Evolutionary conservation across 2,113 vertebrate species (phyloP), one percentile per base, ranked within the genome.

Genomic region (Amazona guildingii): DNA sequence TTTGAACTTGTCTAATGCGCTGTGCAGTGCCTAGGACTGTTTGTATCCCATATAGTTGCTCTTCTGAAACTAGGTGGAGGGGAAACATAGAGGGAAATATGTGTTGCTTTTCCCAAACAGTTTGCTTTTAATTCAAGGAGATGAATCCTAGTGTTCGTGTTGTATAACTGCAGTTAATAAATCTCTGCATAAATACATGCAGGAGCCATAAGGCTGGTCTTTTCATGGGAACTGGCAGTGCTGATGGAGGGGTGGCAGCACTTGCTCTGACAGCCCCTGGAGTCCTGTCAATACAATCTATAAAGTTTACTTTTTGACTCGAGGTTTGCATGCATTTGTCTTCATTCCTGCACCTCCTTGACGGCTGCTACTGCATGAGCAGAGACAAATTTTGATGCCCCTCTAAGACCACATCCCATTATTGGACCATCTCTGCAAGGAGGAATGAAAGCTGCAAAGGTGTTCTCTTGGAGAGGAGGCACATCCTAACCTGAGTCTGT

Each of bases 101-200:
- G 4, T 78, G 35, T 67, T 51, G 43, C 68, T 54, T 88, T 95
- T 95, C 83, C 91, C 66, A 68, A 83, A 81, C 19, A 72, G 86
- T 87, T 96, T 92, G 91, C n/a, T 91, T 96, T 89, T 82, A 89
- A 87, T 91, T 90, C 54, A 44, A 96, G 93, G 94, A 95, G 78
- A 52, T 88, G 46, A 91, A 91, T 89, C 73, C 74, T 63, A 83
- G 85, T 84, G 77, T 91, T 92, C 3, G 5, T 88, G 59, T 95
- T 94, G 75, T 94, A 2, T 91, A 94, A 87, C 81, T 89, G 77
- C 81, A 75, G 69, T 85, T 92, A 95, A 74, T 91, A 84, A 89
- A 79, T 86, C 51, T 91, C 80, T 24, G 6, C 69, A 67, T 86
- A 87, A 94, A 64, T 86, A 68, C 29, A n/a, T 13, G 25, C 1